Evolutionary conservation across 2,888 invertebrate genomes (phyloP).

Genomic region (Amblyjoppa fuscipennis): DNA sequence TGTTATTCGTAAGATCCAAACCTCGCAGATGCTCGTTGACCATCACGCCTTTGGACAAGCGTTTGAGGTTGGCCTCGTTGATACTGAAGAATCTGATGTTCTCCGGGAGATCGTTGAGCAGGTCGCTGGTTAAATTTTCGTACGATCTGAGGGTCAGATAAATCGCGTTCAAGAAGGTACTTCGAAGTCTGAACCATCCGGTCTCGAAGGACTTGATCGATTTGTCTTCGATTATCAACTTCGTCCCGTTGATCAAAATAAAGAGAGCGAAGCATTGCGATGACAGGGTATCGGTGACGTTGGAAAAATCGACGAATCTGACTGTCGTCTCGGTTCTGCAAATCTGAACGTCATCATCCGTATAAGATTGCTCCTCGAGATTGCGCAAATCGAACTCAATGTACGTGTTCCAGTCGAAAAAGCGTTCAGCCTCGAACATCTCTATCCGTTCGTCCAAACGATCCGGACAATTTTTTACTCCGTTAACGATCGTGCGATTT

Average conservation of each 20-base stretch:
- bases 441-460: slow-evolving; percentile 67
- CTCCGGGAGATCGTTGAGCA: slow-evolving; percentile 75
- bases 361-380: no score
- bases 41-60: background rate
- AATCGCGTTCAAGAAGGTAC: slow-evolving; percentile 70
- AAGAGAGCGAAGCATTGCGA: no score
- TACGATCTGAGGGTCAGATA: slow-evolving; percentile 73
- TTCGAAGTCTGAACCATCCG: slow-evolving; percentile 76
- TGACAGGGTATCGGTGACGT: background rate
- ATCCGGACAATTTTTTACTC: slow-evolving; percentile 24
- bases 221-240: slow-evolving; percentile 65
- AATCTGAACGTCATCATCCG: slow-evolving; percentile 64
- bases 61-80: background rate
- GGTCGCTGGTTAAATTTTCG: slow-evolving; percentile 72
- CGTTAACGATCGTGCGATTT: no score
- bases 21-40: background rate
- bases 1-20: background rate
- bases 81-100: slow-evolving; percentile 71
- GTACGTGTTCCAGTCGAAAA: no score
- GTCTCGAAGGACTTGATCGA: slow-evolving; percentile 72
- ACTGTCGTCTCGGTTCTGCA: slow-evolving; percentile 68
- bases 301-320: slow-evolving; percentile 24
- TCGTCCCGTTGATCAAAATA: slow-evolving; percentile 4
- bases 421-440: slow-evolving; percentile 7
- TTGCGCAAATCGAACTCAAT: no score